Percentiles rank a stretch among this genome's conserved stretches.
These are phyloP conservation scores for Cossypha niveicapilla DNA, from an alignment of 2,797 vertebrate species.

Conservation along the genomic window DNA sequence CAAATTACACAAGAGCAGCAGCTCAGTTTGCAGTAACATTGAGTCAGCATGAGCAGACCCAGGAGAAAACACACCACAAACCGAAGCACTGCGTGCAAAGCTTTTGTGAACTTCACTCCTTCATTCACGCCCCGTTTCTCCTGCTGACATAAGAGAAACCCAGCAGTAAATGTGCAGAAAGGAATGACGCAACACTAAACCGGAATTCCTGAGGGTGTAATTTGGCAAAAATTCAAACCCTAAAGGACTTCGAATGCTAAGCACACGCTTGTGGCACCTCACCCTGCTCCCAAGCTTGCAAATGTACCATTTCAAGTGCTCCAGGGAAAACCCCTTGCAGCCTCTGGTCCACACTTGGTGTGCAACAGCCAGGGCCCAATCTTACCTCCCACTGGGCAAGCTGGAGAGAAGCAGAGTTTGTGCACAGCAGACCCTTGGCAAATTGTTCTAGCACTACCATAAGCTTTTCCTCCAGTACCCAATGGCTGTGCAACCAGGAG, in stretches of 20 bases:
- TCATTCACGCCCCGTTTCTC: accelerated
- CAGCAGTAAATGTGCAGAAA: neutral
- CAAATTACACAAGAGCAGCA: neutral
- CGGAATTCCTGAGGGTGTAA: accelerated
- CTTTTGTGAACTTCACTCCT: neutral
- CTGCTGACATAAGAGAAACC: neutral
- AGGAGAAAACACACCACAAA: neutral
- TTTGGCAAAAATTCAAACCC: neutral
- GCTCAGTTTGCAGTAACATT: accelerated
- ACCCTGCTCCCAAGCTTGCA: neutral
- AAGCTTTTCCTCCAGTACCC: neutral
- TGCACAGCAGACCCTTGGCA: neutral
- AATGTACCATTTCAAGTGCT: accelerated
- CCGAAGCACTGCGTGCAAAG: accelerated
- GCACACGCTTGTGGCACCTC: accelerated
- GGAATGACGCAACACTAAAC: accelerated
- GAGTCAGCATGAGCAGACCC: neutral
- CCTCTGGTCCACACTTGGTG: no score
- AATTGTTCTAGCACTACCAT: neutral
- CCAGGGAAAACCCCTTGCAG: neutral
- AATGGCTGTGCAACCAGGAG: accelerated
- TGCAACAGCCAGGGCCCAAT: neutral
- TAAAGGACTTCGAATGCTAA: accelerated
- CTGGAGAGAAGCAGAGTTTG: neutral
- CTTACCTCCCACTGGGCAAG: neutral